These are phyloP conservation scores for Acrocephalus arundinaceus DNA, from an alignment of 2,113 vertebrate species.

Conservation along the genomic window DNA sequence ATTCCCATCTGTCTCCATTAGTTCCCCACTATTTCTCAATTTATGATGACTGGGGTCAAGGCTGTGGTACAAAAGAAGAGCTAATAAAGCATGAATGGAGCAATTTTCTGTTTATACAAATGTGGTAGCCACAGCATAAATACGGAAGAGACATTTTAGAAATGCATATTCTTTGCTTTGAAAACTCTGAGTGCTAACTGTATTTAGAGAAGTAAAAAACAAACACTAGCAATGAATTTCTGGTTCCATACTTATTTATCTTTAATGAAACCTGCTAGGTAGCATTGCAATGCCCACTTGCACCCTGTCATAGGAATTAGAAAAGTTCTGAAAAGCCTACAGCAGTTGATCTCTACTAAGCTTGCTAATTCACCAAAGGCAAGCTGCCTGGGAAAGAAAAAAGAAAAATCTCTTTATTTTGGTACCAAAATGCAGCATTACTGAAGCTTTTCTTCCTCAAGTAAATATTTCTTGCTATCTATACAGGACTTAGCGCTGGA, in stretches of 20 bases:
- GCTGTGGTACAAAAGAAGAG: slow-evolving; percentile 87
- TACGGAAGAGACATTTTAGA: slow-evolving; percentile 72
- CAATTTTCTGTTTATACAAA: slow-evolving; percentile 92
- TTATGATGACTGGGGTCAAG: slow-evolving; percentile 90
- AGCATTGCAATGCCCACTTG: neutral
- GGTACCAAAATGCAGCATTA: neutral
- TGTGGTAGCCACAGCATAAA: slow-evolving; percentile 82
- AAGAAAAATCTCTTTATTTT: neutral
- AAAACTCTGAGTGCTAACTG: slow-evolving; percentile 60
- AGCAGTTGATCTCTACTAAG: slow-evolving; percentile 1
- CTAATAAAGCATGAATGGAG: slow-evolving; percentile 89
- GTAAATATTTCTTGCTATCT: slow-evolving; percentile 33
- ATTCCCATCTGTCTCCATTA: slow-evolving; percentile 96
- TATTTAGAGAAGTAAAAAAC: slow-evolving; percentile 59
- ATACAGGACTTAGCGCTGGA: slow-evolving; percentile 14
- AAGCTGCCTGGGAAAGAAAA: slow-evolving; percentile 27
- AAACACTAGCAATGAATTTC: slow-evolving; percentile 43
- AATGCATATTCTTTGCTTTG: slow-evolving; percentile 65
- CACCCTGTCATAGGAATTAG: neutral
- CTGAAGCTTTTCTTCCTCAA: neutral
- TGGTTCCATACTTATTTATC: slow-evolving; percentile 32
- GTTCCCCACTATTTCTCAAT: slow-evolving; percentile 92
- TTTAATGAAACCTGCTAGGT: slow-evolving; percentile 2
- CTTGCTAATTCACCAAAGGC: slow-evolving; percentile 29
- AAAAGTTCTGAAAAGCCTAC: slow-evolving; percentile 9